Conservation (phyloP, 2,797 vertebrate genomes). For the Macropus fuliginosus region DNA sequence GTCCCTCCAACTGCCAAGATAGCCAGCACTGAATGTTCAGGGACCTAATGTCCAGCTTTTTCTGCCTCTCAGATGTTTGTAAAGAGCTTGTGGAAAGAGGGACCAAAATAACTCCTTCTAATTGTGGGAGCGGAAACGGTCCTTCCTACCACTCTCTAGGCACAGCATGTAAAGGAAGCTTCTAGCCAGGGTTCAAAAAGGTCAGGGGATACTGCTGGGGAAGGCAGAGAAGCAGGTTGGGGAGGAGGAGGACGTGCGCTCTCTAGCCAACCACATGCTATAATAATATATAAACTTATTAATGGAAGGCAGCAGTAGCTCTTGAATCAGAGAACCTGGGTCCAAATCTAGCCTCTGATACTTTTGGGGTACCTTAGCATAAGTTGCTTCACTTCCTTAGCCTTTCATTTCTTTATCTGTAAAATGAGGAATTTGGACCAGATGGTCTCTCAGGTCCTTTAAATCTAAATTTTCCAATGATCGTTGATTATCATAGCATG, state of each 20-base stretch:
- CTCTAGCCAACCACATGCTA: not conserved
- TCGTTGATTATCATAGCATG: not conserved
- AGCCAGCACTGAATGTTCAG: constrained; percentile 73
- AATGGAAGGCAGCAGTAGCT: not conserved
- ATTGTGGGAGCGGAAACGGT: constrained; percentile 4
- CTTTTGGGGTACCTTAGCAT: not conserved
- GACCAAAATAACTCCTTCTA: constrained; percentile 49
- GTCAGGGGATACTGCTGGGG: not conserved
- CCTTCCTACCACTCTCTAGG: constrained; percentile 6
- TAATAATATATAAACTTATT: not conserved
- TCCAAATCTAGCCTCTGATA: not conserved
- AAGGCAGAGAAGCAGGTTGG: not conserved
- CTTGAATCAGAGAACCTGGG: not conserved
- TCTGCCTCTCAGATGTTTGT: constrained; percentile 79
- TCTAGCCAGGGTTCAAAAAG: not conserved
- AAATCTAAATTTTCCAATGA: not conserved
- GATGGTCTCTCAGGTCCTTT: not conserved
- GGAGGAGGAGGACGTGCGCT: not conserved
- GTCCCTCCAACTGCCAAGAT: constrained; percentile 66
- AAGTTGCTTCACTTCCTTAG: not conserved
- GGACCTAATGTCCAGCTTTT: constrained; percentile 72
- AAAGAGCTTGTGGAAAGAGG: constrained; percentile 74
- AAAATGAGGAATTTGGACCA: not conserved
- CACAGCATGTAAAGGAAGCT: not conserved
- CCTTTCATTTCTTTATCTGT: not conserved